Base-by-base conservation (phyloP, 2,888 invertebrate genomes). In the Meiosimyza platycephala region DNA sequence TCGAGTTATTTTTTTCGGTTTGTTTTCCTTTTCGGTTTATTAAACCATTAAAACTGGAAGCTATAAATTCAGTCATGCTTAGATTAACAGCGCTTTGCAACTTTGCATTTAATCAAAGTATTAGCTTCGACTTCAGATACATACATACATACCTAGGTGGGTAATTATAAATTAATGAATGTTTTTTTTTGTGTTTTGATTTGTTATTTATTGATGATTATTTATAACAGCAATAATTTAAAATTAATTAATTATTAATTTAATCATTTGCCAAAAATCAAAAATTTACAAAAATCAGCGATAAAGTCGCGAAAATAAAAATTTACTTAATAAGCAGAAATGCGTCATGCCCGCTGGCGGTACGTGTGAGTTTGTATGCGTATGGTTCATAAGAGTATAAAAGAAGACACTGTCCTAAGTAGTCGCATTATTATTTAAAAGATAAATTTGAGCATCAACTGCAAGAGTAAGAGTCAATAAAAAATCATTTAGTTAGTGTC, bases 241-340 rank as follows among this genome's bases (percentile, higher is more conserved):
- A 82, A 82, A 82, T 83, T 82, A 84, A 84, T 84, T 84, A 84
- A 82, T 83, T 83, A 82, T 81, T 84, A 80, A 82, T 83, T 83
- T 82, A 83, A 83, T 82, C 82, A 81, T 78, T 78, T 79, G 72
- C 79, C 77, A 78, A 77, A 64, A 63, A 65, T 62, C 72, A 73
- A 67, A 70, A 74, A 75, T 54, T 50, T 13, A 28, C 65, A 73
- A 67, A 74, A 72, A 15, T 69, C 33, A 73, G 64, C 51, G 72
- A 50, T 22, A 54, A 66, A 73, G 18, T 9, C 9, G 40, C 40
- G 9, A 40, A 40, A 40, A 40, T 9, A 28, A 28, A 28, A 40
- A 40, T 40, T 40, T 40, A 9, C 40, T 40, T 40, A 9, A 40
- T 40, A 2, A 6, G 40, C 40, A 40, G 28, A 40, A 40, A 40